Evolutionary conservation across 2,797 vertebrate species (phyloP), one percentile per base, ranked within the genome.

Genomic region (Moxostoma hubbsi): DNA sequence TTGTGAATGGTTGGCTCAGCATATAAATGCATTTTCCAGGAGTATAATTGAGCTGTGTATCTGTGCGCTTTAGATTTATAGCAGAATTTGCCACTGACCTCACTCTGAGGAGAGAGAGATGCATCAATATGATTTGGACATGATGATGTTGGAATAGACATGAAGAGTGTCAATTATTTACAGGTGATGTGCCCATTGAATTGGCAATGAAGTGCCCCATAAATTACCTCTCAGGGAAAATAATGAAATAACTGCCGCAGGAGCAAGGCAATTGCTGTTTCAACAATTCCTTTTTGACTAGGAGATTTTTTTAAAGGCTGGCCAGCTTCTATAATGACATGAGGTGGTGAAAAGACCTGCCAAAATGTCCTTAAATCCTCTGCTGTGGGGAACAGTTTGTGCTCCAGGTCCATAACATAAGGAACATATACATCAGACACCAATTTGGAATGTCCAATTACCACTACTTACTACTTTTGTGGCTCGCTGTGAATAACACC

Each of bases 141-240:
- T 92, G 88, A 93, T 93, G 90, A 91, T 90, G 90, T 92, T 80
- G 89, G 86, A 92, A 92, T 86, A 88, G 91, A 93, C 91, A 92
- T 89, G 89, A 90, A 91, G 90, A 90, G 81, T 90, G 92, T 92
- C 89, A 91, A 92, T 94, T 93, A 94, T 94, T 93, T 94, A 93
- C 92, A 92, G 92, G 91, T 92, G 92, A 93, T 92, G 89, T 91
- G 87, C 86, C 83, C 85, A 85, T 91, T 91, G 92, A 91, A 93
- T 93, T 87, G 90, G 83, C 90, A 89, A 90, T 92, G 91, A 93
- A 92, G 84, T 89, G 87, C 84, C 88, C 89, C 85, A 86, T 93
- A 93, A 94, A 93, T 94, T 90, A 91, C 84, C 82, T 81, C 86
- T 85, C 87, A 85, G 88, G 81, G 80, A 78, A 88, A 92, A 92